Evolutionary conservation across 2,888 invertebrate species (phyloP).

Genomic region (Euphydryas editha): DNA sequence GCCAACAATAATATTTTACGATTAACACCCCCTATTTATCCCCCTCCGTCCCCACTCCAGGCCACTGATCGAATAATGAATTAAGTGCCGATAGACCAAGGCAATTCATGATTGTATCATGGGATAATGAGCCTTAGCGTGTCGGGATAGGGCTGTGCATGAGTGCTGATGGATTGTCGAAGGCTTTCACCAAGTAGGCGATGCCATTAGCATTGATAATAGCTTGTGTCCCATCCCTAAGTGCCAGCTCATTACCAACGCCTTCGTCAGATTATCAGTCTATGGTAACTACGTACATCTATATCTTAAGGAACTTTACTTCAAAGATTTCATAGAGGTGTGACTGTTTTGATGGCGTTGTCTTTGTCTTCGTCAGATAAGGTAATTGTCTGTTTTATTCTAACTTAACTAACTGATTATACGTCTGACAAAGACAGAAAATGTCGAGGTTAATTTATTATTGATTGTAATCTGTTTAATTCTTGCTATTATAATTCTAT

Average conservation of each 20-base stretch:
- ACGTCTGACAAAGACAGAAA: background rate
- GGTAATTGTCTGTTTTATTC: background rate
- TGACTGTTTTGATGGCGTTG: conserved; percentile 31
- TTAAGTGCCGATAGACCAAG: conserved; percentile 52
- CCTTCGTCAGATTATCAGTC: conserved; percentile 30
- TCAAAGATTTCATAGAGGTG: conserved; percentile 25
- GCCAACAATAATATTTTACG: conserved; percentile 60
- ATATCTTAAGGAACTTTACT: conserved; percentile 30
- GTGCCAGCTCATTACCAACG: conserved; percentile 70
- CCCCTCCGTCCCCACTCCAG: conserved; percentile 43
- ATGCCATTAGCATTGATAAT: conserved; percentile 78
- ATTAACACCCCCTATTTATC: conserved; percentile 46
- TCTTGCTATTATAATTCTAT: background rate
- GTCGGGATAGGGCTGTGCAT: conserved; percentile 23
- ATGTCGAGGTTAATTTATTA: background rate
- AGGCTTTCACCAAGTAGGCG: conserved; percentile 45
- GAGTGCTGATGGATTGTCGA: conserved; percentile 24
- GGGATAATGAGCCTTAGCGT: conserved; percentile 36
- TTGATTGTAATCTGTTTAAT: background rate
- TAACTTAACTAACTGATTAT: background rate
- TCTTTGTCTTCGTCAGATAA: conserved; percentile 13
- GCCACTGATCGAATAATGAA: conserved; percentile 55
- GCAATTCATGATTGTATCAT: conserved; percentile 32
- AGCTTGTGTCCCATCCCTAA: conserved; percentile 58
- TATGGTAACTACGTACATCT: conserved; percentile 21